Evolutionary conservation across 2,797 vertebrate genomes (phyloP).

Genomic region (Aulostomus chinensis): DNA sequence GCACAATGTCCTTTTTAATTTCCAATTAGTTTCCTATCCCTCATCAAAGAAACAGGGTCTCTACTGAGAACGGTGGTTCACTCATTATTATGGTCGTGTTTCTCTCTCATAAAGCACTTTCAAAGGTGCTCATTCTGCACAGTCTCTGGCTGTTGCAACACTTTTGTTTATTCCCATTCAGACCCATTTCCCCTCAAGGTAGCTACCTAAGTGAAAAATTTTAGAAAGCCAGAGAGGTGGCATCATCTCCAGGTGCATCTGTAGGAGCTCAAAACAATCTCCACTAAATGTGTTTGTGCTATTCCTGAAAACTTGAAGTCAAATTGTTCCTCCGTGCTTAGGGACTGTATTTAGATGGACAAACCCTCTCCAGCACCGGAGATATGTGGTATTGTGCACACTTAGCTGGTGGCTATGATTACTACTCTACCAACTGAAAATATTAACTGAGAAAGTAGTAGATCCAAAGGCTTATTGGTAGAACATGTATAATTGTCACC

Average conservation of each 20-base stretch:
- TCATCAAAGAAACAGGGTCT: constrained; percentile 28
- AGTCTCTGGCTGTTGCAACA: constrained; percentile 19
- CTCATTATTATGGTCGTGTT: constrained; percentile 34
- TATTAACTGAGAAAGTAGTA: neutral
- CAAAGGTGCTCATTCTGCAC: constrained; percentile 19
- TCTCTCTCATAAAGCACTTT: constrained; percentile 35
- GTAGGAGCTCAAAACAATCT: constrained; percentile 18
- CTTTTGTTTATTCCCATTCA: constrained; percentile 43
- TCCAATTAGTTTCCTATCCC: constrained; percentile 15
- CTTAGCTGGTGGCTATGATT: too few relatives aligned
- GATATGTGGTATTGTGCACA: too few relatives aligned
- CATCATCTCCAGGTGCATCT: constrained; percentile 26
- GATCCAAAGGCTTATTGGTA: constrained; percentile 6
- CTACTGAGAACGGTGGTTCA: constrained; percentile 6
- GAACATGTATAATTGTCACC: constrained; percentile 11
- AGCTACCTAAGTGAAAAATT: constrained; percentile 48
- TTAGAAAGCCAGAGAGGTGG: constrained; percentile 36
- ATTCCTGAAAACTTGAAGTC: constrained; percentile 18
- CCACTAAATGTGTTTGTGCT: constrained; percentile 15
- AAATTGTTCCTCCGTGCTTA: constrained; percentile 16
- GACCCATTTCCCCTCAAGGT: constrained; percentile 40
- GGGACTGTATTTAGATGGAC: constrained; percentile 8
- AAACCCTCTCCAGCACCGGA: neutral
- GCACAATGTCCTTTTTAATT: constrained; percentile 36
- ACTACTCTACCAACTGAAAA: constrained; percentile 7